Evolutionary conservation across 2,888 invertebrate genomes (phyloP), one percentile per base, ranked within the genome.

Genomic region (Philonicus albiceps): DNA sequence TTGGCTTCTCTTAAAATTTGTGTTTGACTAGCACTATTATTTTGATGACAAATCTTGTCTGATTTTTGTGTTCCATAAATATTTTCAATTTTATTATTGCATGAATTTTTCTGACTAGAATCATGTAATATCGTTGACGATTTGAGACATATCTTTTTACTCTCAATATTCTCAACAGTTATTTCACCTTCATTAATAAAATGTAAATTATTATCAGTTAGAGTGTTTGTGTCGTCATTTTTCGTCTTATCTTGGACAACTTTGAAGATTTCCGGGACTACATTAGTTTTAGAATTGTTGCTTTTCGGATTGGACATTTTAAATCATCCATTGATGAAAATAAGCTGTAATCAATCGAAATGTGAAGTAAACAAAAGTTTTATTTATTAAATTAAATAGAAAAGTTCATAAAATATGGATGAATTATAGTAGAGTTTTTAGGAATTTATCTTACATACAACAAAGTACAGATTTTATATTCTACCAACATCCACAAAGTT

Each of bases 141-240:
- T 64, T 64, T 64, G 64, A 64, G 64, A 64, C 22, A 2, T 81
- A 19, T 16, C 55, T 55, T 81, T 55, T 19, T 64, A 11, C 11
- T 64, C 27, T 64, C 64, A 27, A 19, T 22, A 64, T 53, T 53
- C 53, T 53, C 53, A 53, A n/a, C 53, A 53, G 19, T 19, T 53
- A 53, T 64, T 81, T 64, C 64, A 7, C 90, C 90, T 89, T 91
- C 91, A 89, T 91, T 91, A 89, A 91, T 92, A 89, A 90, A 91
- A 87, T 90, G 90, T 87, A 91, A 91, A 87, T 91, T 91, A 90
- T 90, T 90, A 88, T 90, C 90, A 88, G 89, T 89, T 86, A 91
- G 91, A 87, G 91, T 90, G 88, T 90, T 91, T 87, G 90, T 90
- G 31, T 89, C 43, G 3, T 30, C 7, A 31, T 73, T 80, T 43